Conservation (phyloP, 1,140 invertebrate genomes). For the Microplitis mediator region DNA sequence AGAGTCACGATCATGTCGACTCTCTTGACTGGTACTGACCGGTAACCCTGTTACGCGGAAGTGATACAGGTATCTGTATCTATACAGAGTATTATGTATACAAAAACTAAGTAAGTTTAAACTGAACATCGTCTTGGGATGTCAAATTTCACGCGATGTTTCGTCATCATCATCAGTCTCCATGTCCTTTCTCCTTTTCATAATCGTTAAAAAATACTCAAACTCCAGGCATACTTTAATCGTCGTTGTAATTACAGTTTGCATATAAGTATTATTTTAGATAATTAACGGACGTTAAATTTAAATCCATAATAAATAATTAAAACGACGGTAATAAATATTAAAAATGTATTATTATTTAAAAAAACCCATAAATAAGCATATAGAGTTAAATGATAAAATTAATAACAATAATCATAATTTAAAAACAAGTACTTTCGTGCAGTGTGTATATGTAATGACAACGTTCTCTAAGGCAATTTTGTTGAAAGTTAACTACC, state of each 20-base stretch:
- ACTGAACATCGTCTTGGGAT: neutral
- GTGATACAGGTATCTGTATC: constrained; percentile 35
- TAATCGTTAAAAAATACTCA: neutral
- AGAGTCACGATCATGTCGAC: constrained; percentile 46
- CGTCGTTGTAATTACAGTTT: too few relatives aligned
- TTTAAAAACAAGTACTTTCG: neutral
- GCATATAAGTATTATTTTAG: neutral
- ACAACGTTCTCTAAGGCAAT: constrained; percentile 11
- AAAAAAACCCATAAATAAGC: neutral
- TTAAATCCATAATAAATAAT: neutral
- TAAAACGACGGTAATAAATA: neutral
- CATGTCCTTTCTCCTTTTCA: neutral
- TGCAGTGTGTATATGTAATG: neutral
- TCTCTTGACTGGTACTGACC: constrained; percentile 22
- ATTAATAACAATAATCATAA: constrained; percentile 9
- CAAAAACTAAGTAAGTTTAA: too few relatives aligned
- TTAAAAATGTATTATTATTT: neutral
- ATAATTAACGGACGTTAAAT: neutral
- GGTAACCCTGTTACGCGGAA: constrained; percentile 53
- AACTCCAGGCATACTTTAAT: neutral
- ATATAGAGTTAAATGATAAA: constrained; percentile 10
- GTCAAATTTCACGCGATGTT: constrained; percentile 18
- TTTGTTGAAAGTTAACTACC: constrained; percentile 15
- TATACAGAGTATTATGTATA: neutral
- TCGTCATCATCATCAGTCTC: neutral